Evolutionary conservation across 2,888 invertebrate species (phyloP), one percentile per base, ranked within the genome.

Genomic region (Brachyopa scutellaris): DNA sequence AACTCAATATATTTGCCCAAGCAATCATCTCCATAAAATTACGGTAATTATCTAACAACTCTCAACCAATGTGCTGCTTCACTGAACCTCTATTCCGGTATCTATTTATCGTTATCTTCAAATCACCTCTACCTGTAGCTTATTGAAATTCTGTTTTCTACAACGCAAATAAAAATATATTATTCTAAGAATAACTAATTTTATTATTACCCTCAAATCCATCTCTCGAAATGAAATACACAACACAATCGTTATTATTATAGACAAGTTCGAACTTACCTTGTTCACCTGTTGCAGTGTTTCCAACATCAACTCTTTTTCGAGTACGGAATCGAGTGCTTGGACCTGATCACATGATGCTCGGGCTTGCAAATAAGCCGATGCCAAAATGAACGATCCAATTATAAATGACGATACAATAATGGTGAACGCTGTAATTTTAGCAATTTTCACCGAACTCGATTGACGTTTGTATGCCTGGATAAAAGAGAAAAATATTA

Each of bases 361-460:
- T 84, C 95, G 94, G 36, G 96, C 96, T 84, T 95, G 93, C 66
- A 97, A 93, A 92, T 95, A 97, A 86, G 96, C 94, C 17, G 96
- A 94, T 59, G 96, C 95, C 88, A 97, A 92, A 87, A 97, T 94
- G 90, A 96, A 96, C 79, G 94, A 92, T 84, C 97, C 97, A 87
- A 97, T 91, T 85, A 97, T 94, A 86, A 96, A 93, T 31, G 96
- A 94, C 73, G 96, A 94, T 0, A 94, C 93, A 85, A 97, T 94
- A 86, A 97, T 93, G 82, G 97, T 97, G 85, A 95, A 92, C 47
- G 96, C 97, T 13, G 95, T 94, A 87, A 97, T 96, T 90, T 95
- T 94, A 23, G 97, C 95, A 84, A 97, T 95, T 91, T 97, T 96
- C 80, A 97, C 95, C 57, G 96, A 93, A 47, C 95, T 93, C 76